Base-by-base conservation (phyloP, 2,888 invertebrate species). In the Isoperla grammatica region DNA sequence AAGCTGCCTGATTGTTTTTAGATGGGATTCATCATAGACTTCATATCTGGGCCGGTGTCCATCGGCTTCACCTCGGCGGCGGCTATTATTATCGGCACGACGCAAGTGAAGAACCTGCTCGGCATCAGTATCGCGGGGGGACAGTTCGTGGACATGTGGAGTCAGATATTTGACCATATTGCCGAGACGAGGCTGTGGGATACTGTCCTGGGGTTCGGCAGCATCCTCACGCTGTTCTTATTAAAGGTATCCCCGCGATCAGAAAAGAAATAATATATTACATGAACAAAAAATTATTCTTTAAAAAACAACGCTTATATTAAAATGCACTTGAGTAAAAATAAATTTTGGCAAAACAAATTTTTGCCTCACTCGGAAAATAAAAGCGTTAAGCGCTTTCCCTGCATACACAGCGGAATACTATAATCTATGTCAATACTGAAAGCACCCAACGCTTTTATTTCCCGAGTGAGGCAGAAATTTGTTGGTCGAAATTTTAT, bases 31-130 rank as follows among this genome's bases (percentile, higher is more conserved):
- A 75, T 90, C 65, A 85, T 90, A 66, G 88, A 90, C 75, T 90
- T 90, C 75, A 89, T 90, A 69, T 89, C 89, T 65, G 87, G 87
- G 13, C 89, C 90, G 40, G 88, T 88, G 62, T 85, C 87, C 2
- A 85, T 86, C 61, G 88, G 87, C 8, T 90, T 90, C 75, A 89
- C 90, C 2, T 88, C 88, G 0, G 90, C 90, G 0, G 89, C 90
- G 0, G 88, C 90, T 65, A 85, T 90, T 66, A 88, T 89, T 66
- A 90, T 90, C 64, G 88, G 88, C 35, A 86, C 88, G 57, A 86
- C 88, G 19, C 90, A 90, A 74, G 79, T 88, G 63, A 88, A 88
- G 74, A 86, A 86, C 69, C 81, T 89, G 65, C 75, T 88, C 11
- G 88, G 88, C 0, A 76, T 88, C 29, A 79, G 77, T 65, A 84